These are phyloP conservation scores for Andrena bicolor DNA, from an alignment of 2,888 invertebrate genomes.

Conservation along the genomic window DNA sequence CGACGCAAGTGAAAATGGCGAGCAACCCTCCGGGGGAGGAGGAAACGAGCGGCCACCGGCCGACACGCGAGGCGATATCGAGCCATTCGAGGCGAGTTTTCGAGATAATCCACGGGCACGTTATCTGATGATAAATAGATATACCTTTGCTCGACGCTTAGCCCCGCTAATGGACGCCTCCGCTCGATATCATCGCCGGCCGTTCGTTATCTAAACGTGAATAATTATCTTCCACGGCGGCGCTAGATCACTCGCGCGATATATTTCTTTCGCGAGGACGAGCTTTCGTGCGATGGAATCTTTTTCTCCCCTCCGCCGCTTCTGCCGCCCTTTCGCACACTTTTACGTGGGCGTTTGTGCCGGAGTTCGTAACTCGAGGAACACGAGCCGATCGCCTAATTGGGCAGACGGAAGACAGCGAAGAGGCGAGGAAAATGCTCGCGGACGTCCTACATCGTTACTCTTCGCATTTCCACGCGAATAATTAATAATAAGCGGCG, in stretches of 20 bases:
- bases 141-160: conserved; percentile 73
- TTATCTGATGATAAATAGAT: conserved; percentile 81
- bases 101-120: conserved; percentile 76
- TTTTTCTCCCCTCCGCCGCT: background rate
- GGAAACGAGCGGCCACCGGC: conserved; percentile 42
- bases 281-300: conserved; percentile 33
- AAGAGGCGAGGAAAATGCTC: background rate
- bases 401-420: background rate
- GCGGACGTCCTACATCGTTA: background rate
- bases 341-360: conserved; percentile 1
- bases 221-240: conserved; percentile 78
- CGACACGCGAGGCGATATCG: conserved; percentile 79
- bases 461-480: background rate
- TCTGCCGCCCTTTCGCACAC: background rate
- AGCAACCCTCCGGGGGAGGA: conserved; percentile 6
- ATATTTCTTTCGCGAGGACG: conserved; percentile 69
- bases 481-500: conserved; percentile 33
- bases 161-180: conserved; percentile 77
- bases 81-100: conserved; percentile 76
- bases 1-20: conserved; percentile 14
- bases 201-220: conserved; percentile 80
- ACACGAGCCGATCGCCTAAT: background rate
- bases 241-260: conserved; percentile 69
- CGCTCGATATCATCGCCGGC: conserved; percentile 76
- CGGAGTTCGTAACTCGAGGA: background rate